phyloP scores from a whole-genome alignment of 2,113 vertebrate genomes.

The Anas platyrhynchos region DNA sequence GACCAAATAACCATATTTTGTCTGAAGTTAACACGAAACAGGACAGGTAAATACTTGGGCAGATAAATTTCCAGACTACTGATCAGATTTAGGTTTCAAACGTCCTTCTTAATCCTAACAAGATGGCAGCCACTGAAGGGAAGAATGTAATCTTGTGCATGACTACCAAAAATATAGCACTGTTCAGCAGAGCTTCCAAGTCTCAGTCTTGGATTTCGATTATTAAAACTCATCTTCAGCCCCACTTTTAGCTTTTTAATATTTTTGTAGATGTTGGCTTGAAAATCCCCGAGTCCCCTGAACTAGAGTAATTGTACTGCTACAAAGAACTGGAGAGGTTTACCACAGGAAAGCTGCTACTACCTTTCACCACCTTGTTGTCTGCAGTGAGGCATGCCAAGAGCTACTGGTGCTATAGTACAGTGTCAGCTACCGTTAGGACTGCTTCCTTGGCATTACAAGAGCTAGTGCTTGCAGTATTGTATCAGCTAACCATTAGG shows the following conservation, averaged over 20 bases:
- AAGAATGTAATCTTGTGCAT: background rate
- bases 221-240: background rate
- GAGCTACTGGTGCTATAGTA: background rate
- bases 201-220: background rate
- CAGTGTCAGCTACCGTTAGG: background rate
- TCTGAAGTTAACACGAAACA: background rate
- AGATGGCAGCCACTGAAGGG: background rate
- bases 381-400: background rate
- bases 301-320: background rate
- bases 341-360: background rate
- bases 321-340: fast-evolving
- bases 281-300: background rate
- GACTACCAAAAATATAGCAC: background rate
- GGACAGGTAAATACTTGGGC: background rate
- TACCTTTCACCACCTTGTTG: fast-evolving
- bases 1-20: background rate
- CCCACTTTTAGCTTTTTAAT: background rate
- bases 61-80: background rate
- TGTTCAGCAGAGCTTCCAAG: background rate
- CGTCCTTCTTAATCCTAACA: background rate
- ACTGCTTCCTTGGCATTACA: background rate
- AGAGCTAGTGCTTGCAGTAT: background rate
- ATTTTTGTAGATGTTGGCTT: background rate
- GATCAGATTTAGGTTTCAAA: background rate
- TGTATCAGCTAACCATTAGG: background rate